Percentiles rank a stretch among this genome's conserved stretches.
These are phyloP conservation scores for Cecropterus lyciades DNA, from an alignment of 1,140 invertebrate species.

Conservation along the genomic window DNA sequence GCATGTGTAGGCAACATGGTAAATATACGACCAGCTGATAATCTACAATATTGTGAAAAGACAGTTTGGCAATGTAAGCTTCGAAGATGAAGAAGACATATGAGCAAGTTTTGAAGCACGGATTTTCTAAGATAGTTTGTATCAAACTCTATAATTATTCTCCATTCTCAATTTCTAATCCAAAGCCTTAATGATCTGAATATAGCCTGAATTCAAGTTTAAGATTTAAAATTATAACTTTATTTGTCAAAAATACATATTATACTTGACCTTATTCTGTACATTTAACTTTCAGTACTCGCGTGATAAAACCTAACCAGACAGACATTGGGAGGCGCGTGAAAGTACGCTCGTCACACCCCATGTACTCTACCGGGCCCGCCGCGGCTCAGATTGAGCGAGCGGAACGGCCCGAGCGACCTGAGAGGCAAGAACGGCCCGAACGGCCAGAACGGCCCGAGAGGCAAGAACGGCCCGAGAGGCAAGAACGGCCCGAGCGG, in stretches of 20 bases:
- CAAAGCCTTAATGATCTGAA: too few relatives aligned
- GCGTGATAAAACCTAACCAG: constrained; percentile 95
- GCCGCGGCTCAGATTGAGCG: constrained; percentile 49
- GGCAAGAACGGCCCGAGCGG: constrained; percentile 54
- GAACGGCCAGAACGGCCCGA: constrained; percentile 44
- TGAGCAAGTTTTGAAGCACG: too few relatives aligned
- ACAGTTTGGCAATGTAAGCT: too few relatives aligned
- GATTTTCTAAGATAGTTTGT: too few relatives aligned
- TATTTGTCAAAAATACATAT: neutral
- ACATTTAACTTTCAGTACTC: constrained; percentile 87
- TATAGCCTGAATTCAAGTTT: too few relatives aligned
- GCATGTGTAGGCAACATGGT: too few relatives aligned
- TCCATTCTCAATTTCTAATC: too few relatives aligned
- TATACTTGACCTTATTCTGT: neutral
- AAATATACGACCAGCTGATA: too few relatives aligned
- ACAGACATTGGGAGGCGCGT: constrained; percentile 93
- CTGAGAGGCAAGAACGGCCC: constrained; percentile 45
- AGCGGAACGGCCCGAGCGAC: constrained; percentile 48
- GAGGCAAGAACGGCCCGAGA: constrained; percentile 47
- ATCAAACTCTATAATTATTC: too few relatives aligned
- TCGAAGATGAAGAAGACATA: too few relatives aligned
- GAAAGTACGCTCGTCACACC: constrained; percentile 86
- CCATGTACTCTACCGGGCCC: constrained; percentile 55
- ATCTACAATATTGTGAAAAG: too few relatives aligned
- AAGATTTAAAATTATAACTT: too few relatives aligned